Percentiles rank a stretch among this genome's conserved stretches.
Conservation (phyloP, 1,140 invertebrate species). For the Protaetia brevitarsis region DNA sequence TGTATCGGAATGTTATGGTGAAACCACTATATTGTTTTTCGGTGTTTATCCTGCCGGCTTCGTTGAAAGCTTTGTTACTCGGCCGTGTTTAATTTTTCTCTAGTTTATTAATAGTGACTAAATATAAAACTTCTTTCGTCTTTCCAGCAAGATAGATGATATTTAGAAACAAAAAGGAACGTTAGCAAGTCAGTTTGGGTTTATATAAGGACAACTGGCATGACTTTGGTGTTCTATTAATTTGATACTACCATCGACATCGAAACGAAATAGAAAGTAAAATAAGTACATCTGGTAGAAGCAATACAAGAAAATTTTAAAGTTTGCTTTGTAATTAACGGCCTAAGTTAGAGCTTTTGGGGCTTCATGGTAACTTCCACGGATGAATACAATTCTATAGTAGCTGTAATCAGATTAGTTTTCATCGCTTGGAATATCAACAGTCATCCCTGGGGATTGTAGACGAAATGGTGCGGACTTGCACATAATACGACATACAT, state of each 20-base stretch:
- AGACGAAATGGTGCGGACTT: slow-evolving; percentile 38
- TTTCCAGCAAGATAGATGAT: neutral
- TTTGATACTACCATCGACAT: no score
- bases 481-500: slow-evolving; percentile 39
- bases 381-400: neutral
- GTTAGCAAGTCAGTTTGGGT: slow-evolving; percentile 1
- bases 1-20: slow-evolving; percentile 4
- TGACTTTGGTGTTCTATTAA: no score
- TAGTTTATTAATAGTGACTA: slow-evolving; percentile 1
- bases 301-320: no score
- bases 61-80: slow-evolving; percentile 1
- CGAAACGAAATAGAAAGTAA: no score
- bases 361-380: no score
- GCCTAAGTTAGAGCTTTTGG: no score
- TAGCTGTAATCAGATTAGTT: neutral
- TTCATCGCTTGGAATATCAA: neutral
- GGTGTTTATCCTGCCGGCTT: neutral
- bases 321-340: no score
- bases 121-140: neutral
- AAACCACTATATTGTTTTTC: slow-evolving; percentile 2
- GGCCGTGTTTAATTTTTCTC: slow-evolving; percentile 2
- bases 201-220: neutral
- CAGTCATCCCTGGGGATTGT: slow-evolving; percentile 26
- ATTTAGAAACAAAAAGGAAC: neutral
- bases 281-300: no score